Conservation (phyloP, 2,797 vertebrate genomes). For the Syndactyla subalaris region DNA sequence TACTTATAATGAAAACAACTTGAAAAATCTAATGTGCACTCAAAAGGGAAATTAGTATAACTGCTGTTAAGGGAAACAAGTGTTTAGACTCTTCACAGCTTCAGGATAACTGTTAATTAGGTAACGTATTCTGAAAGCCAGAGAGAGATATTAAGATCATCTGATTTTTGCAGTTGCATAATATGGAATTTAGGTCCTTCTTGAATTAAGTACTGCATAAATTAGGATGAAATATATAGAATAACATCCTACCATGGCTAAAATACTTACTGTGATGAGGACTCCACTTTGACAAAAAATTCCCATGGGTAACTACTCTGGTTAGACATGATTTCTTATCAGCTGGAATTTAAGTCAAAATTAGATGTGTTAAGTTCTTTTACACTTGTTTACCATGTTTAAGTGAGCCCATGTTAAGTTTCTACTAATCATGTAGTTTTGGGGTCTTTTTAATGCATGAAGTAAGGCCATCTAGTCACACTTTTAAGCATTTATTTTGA, state of each 20-base stretch:
- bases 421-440: background rate
- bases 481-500: background rate
- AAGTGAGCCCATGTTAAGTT: background rate
- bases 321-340: background rate
- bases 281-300: background rate
- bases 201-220: conserved; percentile 42
- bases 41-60: conserved; percentile 73
- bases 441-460: background rate
- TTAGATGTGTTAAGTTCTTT: background rate
- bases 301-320: background rate
- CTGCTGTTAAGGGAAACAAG: conserved; percentile 72
- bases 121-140: conserved; percentile 36
- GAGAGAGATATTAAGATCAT: conserved; percentile 36
- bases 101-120: conserved; percentile 72
- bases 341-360: background rate
- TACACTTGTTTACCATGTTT: background rate
- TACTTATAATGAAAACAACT: conserved; percentile 65
- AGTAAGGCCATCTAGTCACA: background rate
- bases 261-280: background rate
- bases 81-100: conserved; percentile 71
- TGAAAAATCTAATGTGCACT: conserved; percentile 70
- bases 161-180: conserved; percentile 30
- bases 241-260: background rate
- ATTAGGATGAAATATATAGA: background rate
- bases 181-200: background rate